These are phyloP conservation scores for Stenolophus ochropezus DNA, from an alignment of 2,888 invertebrate species.

Conservation along the genomic window DNA sequence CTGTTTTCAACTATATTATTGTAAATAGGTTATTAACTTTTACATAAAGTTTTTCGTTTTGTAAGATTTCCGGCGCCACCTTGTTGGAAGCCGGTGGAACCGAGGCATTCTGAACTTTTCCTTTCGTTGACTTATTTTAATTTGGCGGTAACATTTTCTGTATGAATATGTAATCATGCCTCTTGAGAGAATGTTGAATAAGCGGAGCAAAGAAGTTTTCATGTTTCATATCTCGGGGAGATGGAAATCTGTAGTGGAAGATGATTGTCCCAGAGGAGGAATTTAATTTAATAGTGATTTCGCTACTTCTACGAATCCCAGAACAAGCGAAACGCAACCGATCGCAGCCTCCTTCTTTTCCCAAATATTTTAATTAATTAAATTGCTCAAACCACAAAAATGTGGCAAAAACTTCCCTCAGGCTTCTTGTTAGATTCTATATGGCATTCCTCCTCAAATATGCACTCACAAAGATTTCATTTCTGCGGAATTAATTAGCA, in stretches of 20 bases:
- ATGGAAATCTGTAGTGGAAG: neutral
- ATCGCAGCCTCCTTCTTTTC: conserved; percentile 43
- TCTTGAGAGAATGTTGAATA: neutral
- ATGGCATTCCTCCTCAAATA: neutral
- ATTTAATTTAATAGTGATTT: conserved; percentile 39
- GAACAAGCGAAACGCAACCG: conserved; percentile 21
- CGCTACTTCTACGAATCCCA: conserved; percentile 20
- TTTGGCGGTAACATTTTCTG: neutral
- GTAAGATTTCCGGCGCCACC: no score
- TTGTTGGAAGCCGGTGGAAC: no score
- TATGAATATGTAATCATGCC: neutral
- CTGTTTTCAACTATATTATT: no score
- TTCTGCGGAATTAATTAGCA: neutral
- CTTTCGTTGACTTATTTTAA: neutral
- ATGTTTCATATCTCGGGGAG: neutral
- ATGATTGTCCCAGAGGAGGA: neutral
- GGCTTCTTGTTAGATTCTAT: neutral
- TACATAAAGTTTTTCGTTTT: no score
- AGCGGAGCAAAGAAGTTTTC: neutral
- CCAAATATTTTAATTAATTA: conserved; percentile 53
- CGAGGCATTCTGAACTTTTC: neutral
- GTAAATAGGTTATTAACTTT: no score
- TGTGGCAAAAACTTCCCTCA: conserved; percentile 36
- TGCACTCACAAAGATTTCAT: neutral
- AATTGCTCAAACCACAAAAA: conserved; percentile 51